Evolutionary conservation across 1,140 invertebrate genomes (phyloP).

Genomic region (Rhyacophila brunnea): DNA sequence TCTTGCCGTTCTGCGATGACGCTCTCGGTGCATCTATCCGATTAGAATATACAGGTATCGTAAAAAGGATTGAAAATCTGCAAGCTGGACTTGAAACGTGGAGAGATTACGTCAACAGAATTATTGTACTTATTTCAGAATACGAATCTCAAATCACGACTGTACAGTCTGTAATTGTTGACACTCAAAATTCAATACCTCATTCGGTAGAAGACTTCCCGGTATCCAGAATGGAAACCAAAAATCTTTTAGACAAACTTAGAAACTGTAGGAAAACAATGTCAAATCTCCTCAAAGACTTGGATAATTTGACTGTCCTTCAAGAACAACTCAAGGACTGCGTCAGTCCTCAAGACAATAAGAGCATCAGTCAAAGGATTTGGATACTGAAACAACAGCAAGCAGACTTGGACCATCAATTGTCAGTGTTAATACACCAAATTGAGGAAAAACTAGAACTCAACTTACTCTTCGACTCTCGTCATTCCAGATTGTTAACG

Average conservation of each 20-base stretch:
- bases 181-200: constrained; percentile 58
- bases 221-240: constrained; percentile 49
- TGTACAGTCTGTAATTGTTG: constrained; percentile 59
- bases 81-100: constrained; percentile 80
- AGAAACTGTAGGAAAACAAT: constrained; percentile 59
- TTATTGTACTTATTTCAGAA: constrained; percentile 59
- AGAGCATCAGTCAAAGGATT: constrained; percentile 72
- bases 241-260: constrained; percentile 59
- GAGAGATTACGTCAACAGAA: constrained; percentile 67
- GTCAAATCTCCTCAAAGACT: constrained; percentile 56
- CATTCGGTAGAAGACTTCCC: constrained; percentile 45
- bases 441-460: constrained; percentile 74
- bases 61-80: constrained; percentile 72
- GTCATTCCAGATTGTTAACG: constrained; percentile 61
- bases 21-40: constrained; percentile 71
- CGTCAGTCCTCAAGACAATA: constrained; percentile 84
- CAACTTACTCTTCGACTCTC: constrained; percentile 69
- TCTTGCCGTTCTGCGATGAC: constrained; percentile 75
- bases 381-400: constrained; percentile 76
- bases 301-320: constrained; percentile 67
- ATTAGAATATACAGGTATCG: constrained; percentile 75
- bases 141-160: constrained; percentile 60
- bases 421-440: constrained; percentile 70
- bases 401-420: constrained; percentile 74
- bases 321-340: constrained; percentile 83